Percentiles rank a stretch among this genome's conserved stretches.
phyloP scores from a whole-genome alignment of 2,888 invertebrate genomes.

The Scaptomyza parva region DNA sequence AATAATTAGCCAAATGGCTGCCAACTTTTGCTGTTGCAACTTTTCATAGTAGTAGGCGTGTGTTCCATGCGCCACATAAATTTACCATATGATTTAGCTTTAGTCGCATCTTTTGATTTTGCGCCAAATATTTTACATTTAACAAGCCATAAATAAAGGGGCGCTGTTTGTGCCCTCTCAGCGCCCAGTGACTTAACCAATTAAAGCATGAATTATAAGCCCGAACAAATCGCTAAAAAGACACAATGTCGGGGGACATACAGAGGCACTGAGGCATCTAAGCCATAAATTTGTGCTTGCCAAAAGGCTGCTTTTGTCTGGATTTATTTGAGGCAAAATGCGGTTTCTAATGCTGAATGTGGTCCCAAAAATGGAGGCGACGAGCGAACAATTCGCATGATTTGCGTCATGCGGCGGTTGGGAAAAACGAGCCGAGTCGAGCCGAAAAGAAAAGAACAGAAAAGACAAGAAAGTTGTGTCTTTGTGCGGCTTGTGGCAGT shows the following conservation, averaged over 20 bases:
- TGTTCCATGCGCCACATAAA: conserved; percentile 52
- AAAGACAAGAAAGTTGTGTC: conserved; percentile 35
- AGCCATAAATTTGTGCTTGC: conserved; percentile 72
- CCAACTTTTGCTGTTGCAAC: conserved; percentile 48
- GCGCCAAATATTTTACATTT: conserved; percentile 76
- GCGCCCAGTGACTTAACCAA: conserved; percentile 68
- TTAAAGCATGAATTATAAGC: conserved; percentile 78
- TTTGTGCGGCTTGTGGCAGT: conserved; percentile 12
- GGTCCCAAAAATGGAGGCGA: conserved; percentile 14
- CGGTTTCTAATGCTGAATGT: conserved; percentile 58
- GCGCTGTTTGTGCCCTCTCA: conserved; percentile 22
- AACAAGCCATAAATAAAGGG: conserved; percentile 68
- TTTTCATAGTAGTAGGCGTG: conserved; percentile 36
- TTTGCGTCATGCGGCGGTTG: conserved; percentile 44
- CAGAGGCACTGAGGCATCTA: conserved; percentile 23
- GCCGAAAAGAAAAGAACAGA: not conserved
- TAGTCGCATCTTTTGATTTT: conserved; percentile 61
- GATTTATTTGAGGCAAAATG: conserved; percentile 72
- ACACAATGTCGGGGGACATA: conserved; percentile 16
- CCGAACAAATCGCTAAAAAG: conserved; percentile 66
- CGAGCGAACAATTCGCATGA: conserved; percentile 32
- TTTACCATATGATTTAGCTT: conserved; percentile 63
- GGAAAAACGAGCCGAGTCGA: too few relatives aligned
- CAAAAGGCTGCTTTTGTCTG: conserved; percentile 70
- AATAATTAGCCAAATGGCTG: conserved; percentile 75